phyloP scores from a whole-genome alignment of 2,888 invertebrate species.

The Neoascia interrupta region DNA sequence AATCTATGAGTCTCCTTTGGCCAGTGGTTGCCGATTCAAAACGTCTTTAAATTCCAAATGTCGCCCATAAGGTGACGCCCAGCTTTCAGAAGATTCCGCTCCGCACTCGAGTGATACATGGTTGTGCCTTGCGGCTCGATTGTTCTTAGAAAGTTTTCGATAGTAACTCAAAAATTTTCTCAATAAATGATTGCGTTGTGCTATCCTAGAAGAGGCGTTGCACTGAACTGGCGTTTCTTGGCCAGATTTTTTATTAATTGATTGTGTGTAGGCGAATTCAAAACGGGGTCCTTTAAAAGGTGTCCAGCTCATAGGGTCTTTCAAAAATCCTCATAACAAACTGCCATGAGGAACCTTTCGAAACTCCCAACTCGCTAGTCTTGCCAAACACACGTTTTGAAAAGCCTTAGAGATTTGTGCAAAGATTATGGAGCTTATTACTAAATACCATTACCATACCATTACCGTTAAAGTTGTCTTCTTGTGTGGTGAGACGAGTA shows the following conservation, averaged over 20 bases:
- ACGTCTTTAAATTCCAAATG: not conserved
- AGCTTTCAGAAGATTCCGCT: conserved; percentile 27
- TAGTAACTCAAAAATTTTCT: not conserved
- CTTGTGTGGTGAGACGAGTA: not conserved
- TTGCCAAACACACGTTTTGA: too few relatives aligned
- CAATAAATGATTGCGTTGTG: not conserved
- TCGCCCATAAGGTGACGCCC: conserved; percentile 11
- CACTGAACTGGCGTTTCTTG: conserved; percentile 27
- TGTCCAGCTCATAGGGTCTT: not conserved
- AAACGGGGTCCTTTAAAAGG: not conserved
- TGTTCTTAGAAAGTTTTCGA: not conserved
- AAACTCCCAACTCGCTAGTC: too few relatives aligned
- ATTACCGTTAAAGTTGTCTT: too few relatives aligned
- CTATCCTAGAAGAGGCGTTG: conserved; percentile 51
- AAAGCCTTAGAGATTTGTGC: not conserved
- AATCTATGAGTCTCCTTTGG: not conserved
- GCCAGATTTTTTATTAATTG: conserved; percentile 29
- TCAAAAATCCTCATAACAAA: too few relatives aligned
- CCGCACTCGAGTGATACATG: conserved; percentile 29
- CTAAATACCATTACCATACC: too few relatives aligned
- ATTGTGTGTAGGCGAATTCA: not conserved
- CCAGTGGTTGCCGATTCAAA: not conserved
- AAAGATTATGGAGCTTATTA: not conserved
- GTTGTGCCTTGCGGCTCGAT: conserved; percentile 58
- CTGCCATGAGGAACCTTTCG: too few relatives aligned